phyloP scores from a whole-genome alignment of 1,140 invertebrate species.

The Wasmannia auropunctata region DNA sequence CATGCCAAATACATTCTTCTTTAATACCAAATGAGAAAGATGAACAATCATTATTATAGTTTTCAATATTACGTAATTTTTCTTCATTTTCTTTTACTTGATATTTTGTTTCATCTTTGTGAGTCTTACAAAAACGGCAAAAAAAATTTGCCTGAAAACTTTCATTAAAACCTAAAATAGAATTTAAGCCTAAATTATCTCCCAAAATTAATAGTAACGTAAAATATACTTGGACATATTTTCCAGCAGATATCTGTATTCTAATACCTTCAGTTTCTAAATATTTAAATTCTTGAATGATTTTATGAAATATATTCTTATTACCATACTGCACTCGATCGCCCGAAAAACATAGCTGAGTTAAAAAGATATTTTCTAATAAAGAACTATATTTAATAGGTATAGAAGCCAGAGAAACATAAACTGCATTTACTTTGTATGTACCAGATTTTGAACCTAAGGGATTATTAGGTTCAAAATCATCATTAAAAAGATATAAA shows the following conservation, averaged over 20 bases:
- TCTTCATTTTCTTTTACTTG: background rate
- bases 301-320: background rate
- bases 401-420: background rate
- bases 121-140: background rate
- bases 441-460: slow-evolving; percentile 17
- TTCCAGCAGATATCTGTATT: background rate
- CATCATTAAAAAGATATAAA: slow-evolving; percentile 1
- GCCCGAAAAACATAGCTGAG: background rate
- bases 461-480: slow-evolving; percentile 16
- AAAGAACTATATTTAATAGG: background rate
- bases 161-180: background rate
- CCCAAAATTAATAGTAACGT: background rate
- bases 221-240: background rate
- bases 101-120: background rate
- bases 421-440: background rate
- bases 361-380: slow-evolving; percentile 5
- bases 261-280: background rate
- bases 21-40: slow-evolving; percentile 9
- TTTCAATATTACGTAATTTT: background rate
- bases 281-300: background rate
- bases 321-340: background rate
- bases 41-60: background rate
- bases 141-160: background rate
- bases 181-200: too few species aligned
- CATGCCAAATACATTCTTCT: background rate